Evolutionary conservation across 2,113 vertebrate genomes (phyloP), one percentile per base, ranked within the genome.

Genomic region (Mustelus asterias): DNA sequence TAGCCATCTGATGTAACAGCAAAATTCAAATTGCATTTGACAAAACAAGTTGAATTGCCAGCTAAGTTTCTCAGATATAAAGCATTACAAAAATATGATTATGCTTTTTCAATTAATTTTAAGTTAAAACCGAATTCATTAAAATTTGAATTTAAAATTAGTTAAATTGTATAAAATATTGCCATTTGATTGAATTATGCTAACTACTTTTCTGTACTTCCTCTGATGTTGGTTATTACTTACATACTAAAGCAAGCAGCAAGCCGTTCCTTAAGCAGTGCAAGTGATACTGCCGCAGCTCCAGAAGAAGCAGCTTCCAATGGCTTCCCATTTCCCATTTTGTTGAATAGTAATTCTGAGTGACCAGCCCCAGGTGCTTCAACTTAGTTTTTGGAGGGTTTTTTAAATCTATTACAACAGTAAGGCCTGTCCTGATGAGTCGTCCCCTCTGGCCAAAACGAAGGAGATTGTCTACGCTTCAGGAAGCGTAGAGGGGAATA

Each of bases 11-110:
- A 22, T 67, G 29, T 37, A 67, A 63, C n/a, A 18, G 60, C 60
- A 67, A 92, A 93, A 93, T 29, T 26, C 58, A 90, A 90, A 90
- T 90, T 67, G 4, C 90, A 93, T 93, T 63, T 93, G 90, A 65
- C n/a, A 93, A 93, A 67, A 93, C 16, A 90, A 20, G 58, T 63
- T 63, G 65, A 20, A 33, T 8, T 60, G 26, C 60, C 54, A 33
- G 24, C 13, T 90, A 33, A 33, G 90, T 93, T 93, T 92, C 44
- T 37, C 33, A 67, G 18, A 67, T 93, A 67, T 65, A 60, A 90
- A 90, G 48, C 48, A 58, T 29, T 18, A 1, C 2, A 20, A 60
- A 26, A 93, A 16, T 67, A 63, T 67, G 33, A 93, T 22, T 37
- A n/a, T 93, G 90, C 6, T 22, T 33, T 48, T 63, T 37, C 60